Conservation (phyloP, 2,888 invertebrate species). For the Cataglyphis albicans region DNA sequence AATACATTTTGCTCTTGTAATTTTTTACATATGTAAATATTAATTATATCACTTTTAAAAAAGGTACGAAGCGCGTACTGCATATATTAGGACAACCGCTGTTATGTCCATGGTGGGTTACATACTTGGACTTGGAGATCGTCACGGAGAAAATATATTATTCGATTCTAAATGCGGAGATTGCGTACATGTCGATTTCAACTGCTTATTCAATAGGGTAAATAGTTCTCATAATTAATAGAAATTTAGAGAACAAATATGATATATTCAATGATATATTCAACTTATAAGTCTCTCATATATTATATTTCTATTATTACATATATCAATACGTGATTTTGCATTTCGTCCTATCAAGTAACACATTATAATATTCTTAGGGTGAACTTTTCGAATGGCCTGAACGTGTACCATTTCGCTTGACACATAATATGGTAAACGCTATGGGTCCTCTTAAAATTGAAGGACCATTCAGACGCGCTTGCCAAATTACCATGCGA, state of each 20-base stretch:
- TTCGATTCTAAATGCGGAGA: slow-evolving; percentile 97
- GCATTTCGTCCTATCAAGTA: not conserved
- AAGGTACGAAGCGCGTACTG: slow-evolving; percentile 96
- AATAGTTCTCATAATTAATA: slow-evolving; percentile 58
- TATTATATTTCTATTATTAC: slow-evolving; percentile 8
- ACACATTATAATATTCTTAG: slow-evolving; percentile 79
- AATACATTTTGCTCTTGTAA: slow-evolving; percentile 1
- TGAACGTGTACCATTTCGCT: slow-evolving; percentile 95
- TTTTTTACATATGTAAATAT: not conserved
- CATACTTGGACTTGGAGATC: slow-evolving; percentile 97
- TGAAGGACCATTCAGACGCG: slow-evolving; percentile 95
- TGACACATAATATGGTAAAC: slow-evolving; percentile 98
- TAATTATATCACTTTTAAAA: slow-evolving; percentile 54
- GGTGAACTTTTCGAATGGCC: slow-evolving; percentile 95
- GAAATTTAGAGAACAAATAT: not conserved
- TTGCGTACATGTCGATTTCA: slow-evolving; percentile 98
- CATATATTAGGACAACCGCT: slow-evolving; percentile 96
- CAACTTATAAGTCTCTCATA: slow-evolving; percentile 8
- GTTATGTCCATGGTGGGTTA: slow-evolving; percentile 99
- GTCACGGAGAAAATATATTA: slow-evolving; percentile 98
- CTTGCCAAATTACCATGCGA: slow-evolving; percentile 95
- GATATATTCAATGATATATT: not conserved
- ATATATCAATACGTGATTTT: not conserved
- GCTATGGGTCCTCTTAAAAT: slow-evolving; percentile 98
- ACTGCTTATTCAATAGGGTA: slow-evolving; percentile 97